Evolutionary conservation across 2,113 vertebrate genomes (phyloP), one percentile per base, ranked within the genome.

Genomic region (Pedionomus torquatus): DNA sequence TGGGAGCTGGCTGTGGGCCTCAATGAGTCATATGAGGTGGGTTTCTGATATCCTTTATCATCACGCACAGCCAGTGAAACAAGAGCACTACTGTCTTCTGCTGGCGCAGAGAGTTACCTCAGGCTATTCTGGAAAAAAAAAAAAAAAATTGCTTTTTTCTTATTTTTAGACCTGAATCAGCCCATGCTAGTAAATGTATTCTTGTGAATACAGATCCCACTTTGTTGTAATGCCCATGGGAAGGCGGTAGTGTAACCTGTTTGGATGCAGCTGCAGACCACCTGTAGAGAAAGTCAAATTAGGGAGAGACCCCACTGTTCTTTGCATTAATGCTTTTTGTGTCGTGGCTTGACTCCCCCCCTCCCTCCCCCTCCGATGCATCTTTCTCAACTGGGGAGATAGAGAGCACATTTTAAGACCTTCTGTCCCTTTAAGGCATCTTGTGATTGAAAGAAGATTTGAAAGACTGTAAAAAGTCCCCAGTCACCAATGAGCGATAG

Each of bases 221-320:
- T 98, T 98, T 98, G 98, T 98, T 98, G 97, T 69, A 86, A 48
- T 93, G 95, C 98, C 97, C 98, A 96, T 98, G 98, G 98, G 98
- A 98, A 98, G 97, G 88, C 96, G 0, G 96, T 94, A 83, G 95
- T 94, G 96, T 98, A 99, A 99, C 99, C 99, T 99, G 99, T 98
- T 98, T 98, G 96, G 97, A 97, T 96, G 98, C 98, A 99, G 99
- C 99, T 99, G 99, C 98, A 97, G 98, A 96, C 99, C 99, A 99
- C 99, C 99, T 99, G 99, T 99, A 99, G 99, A 98, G 99, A 98
- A 98, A 99, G 99, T 99, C 99, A 99, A 99, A 99, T 99, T 99
- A 99, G 98, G 98, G 97, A 98, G 98, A 98, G 97, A 98, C 98
- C 99, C 98, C 98, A 98, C 99, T 99, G 99, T 98, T 99, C 98